phyloP scores from a whole-genome alignment of 2,797 vertebrate genomes.

The Huso huso region DNA sequence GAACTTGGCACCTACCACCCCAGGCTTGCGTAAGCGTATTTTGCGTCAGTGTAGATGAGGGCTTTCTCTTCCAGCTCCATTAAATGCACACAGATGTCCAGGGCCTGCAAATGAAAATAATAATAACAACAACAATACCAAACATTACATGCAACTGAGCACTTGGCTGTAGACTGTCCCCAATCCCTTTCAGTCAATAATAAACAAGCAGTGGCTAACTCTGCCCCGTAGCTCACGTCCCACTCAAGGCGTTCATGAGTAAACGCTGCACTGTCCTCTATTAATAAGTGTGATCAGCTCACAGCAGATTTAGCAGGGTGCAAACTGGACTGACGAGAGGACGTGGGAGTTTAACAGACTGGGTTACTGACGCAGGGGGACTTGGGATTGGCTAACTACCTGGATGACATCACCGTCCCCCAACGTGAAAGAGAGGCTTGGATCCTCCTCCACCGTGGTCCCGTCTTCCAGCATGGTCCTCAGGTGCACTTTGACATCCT shows the following conservation, averaged over 20 bases:
- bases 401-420: slow-evolving; percentile 91
- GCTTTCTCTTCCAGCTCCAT: slow-evolving; percentile 81
- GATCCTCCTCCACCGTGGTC: slow-evolving; percentile 60
- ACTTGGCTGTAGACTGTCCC: too few species aligned
- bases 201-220: too few species aligned
- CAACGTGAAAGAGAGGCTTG: slow-evolving; percentile 68
- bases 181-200: too few species aligned
- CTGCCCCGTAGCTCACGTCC: too few species aligned
- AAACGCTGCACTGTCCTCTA: too few species aligned
- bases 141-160: too few species aligned
- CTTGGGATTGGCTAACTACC: slow-evolving; percentile 45
- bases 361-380: too few species aligned
- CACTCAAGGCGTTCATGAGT: too few species aligned
- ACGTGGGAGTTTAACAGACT: not conserved
- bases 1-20: slow-evolving; percentile 67
- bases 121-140: not conserved
- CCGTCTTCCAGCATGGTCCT: slow-evolving; percentile 65
- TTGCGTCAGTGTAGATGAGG: slow-evolving; percentile 70
- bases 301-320: fast-evolving
- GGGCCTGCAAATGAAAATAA: slow-evolving; percentile 53
- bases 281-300: too few species aligned
- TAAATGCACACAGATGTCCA: slow-evolving; percentile 84
- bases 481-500: slow-evolving; percentile 74
- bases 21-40: slow-evolving; percentile 78
- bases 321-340: not conserved